A percentile compares a stretch with the other conserved stretches of the same genome.
These are phyloP conservation scores for Branchipolynoe longqiensis DNA, from an alignment of 2,888 invertebrate species.

Conservation along the genomic window DNA sequence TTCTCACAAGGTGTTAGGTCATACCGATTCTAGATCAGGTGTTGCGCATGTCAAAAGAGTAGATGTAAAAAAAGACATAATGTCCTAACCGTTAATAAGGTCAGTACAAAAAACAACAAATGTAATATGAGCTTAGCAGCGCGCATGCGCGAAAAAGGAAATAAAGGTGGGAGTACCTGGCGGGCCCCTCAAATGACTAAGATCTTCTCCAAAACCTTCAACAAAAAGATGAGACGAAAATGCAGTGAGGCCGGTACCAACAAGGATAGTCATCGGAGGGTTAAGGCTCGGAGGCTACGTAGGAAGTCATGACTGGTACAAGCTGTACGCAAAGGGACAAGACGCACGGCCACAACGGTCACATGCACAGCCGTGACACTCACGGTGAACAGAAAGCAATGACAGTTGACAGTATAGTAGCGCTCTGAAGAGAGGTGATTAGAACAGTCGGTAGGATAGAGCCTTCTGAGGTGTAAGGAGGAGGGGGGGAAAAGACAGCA, in stretches of 20 bases:
- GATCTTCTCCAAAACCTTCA: slow-evolving; percentile 57
- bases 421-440: neutral
- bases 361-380: slow-evolving; percentile 4
- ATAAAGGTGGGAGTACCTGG: slow-evolving; percentile 54
- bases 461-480: neutral
- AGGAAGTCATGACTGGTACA: neutral
- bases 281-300: slow-evolving; percentile 14
- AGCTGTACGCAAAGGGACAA: neutral
- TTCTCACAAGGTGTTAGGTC: slow-evolving; percentile 9
- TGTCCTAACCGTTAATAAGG: slow-evolving; percentile 33
- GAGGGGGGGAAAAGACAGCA: neutral
- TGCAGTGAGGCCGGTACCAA: slow-evolving; percentile 45
- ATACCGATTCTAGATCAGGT: slow-evolving; percentile 29
- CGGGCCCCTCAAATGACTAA: slow-evolving; percentile 55
- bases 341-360: slow-evolving; percentile 22
- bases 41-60: slow-evolving; percentile 36
- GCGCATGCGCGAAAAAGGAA: slow-evolving; percentile 57
- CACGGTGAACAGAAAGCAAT: neutral
- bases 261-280: slow-evolving; percentile 11
- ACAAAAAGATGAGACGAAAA: slow-evolving; percentile 53
- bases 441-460: neutral
- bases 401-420: too few species aligned
- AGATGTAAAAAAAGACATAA: slow-evolving; percentile 23
- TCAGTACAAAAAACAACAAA: slow-evolving; percentile 1
- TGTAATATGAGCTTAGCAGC: slow-evolving; percentile 34